Conservation (phyloP, 2,113 vertebrate genomes). For the Oenanthe melanoleuca region DNA sequence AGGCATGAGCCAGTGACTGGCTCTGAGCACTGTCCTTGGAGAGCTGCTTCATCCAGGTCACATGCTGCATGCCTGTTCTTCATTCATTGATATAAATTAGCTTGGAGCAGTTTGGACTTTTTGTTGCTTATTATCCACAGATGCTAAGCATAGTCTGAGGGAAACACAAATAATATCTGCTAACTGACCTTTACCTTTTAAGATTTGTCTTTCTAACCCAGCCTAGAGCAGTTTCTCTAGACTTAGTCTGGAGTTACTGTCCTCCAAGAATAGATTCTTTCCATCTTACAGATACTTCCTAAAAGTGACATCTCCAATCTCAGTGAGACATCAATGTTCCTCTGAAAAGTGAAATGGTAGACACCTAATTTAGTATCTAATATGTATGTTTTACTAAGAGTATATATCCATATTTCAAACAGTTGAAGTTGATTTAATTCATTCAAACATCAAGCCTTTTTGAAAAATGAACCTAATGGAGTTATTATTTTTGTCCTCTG, state of each 20-base stretch:
- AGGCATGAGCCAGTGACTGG: background rate
- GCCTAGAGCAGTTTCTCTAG: background rate
- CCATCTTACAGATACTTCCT: background rate
- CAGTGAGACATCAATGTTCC: background rate
- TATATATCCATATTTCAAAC: background rate
- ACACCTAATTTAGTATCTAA: background rate
- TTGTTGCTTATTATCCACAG: background rate
- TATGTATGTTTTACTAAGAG: background rate
- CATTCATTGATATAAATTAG: background rate
- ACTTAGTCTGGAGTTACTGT: background rate
- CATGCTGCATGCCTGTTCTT: background rate
- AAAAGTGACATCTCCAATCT: background rate
- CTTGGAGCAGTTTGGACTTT: background rate
- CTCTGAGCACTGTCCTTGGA: background rate
- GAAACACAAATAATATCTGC: background rate
- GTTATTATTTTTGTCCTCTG: background rate
- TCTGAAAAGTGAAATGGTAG: background rate
- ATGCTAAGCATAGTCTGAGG: background rate
- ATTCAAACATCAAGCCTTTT: background rate
- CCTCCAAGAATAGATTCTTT: background rate
- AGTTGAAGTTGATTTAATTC: background rate
- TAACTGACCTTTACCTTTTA: background rate
- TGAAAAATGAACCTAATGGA: background rate
- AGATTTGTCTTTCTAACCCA: background rate
- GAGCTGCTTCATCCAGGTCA: background rate